Evolutionary conservation across 2,888 invertebrate species (phyloP).

Genomic region (Xanthorhoe spadicearia): DNA sequence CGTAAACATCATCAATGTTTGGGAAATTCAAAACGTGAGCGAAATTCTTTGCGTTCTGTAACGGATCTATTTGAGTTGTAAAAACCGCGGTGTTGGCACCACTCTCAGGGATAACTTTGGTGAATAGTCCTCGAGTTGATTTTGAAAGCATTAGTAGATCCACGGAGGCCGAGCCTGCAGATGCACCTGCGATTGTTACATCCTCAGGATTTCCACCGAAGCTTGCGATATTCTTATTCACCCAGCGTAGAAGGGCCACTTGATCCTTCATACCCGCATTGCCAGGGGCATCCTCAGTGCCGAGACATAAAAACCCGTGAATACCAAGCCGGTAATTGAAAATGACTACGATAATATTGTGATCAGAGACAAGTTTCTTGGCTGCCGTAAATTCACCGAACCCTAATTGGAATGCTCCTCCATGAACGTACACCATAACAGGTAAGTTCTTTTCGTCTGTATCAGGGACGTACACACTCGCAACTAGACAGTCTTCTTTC

Average conservation of each 20-base stretch:
- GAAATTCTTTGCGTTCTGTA: slow-evolving; percentile 52
- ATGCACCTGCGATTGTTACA: slow-evolving; percentile 54
- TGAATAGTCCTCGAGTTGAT: slow-evolving; percentile 52
- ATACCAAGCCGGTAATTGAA: slow-evolving; percentile 55
- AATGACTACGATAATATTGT: slow-evolving; percentile 47
- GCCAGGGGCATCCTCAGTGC: slow-evolving; percentile 54
- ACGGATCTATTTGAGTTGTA: slow-evolving; percentile 54
- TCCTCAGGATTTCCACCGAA: slow-evolving; percentile 61
- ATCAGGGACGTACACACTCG: slow-evolving; percentile 63
- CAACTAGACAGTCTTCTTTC: slow-evolving; percentile 63
- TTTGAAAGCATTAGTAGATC: slow-evolving; percentile 54
- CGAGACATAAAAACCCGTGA: slow-evolving; percentile 53
- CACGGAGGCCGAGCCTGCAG: slow-evolving; percentile 53
- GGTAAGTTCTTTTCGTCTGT: slow-evolving; percentile 52
- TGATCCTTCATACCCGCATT: slow-evolving; percentile 63
- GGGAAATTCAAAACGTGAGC: slow-evolving; percentile 49
- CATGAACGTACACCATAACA: slow-evolving; percentile 53
- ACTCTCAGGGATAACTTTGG: slow-evolving; percentile 58
- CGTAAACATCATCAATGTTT: slow-evolving; percentile 51
- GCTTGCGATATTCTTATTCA: slow-evolving; percentile 53
- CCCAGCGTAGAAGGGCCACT: slow-evolving; percentile 56
- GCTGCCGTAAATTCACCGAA: slow-evolving; percentile 36
- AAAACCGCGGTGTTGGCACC: slow-evolving; percentile 48
- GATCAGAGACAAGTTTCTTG: slow-evolving; percentile 42
- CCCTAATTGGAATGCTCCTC: slow-evolving; percentile 51